Evolutionary conservation across 2,888 invertebrate genomes (phyloP), one percentile per base, ranked within the genome.

Genomic region (Dicranocentrus wangi): DNA sequence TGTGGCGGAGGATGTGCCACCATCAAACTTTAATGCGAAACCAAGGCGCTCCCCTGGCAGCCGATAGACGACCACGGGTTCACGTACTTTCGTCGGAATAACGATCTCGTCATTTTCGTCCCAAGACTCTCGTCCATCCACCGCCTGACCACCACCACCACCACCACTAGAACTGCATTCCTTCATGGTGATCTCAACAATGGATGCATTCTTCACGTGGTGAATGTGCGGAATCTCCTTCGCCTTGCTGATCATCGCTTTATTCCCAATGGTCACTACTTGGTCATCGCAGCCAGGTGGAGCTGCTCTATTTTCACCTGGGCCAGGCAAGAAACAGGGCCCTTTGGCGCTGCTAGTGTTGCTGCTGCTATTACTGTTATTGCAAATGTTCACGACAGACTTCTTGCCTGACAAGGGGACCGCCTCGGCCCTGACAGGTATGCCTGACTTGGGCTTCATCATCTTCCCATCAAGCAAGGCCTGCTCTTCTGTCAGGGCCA

Each of bases 11-110:
- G 94, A 94, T 0, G 83, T 83, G 15, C 96, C 96, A 53, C 96
- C 96, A 89, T 97, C 96, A 88, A 97, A 96, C 88, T 96, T 95
- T 0, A 97, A 90, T 0, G 96, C 96, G 87, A 97, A 94, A 1
- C 97, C 97, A 7, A 97, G 91, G 47, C 95, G 92, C 88, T 97
- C 97, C 0, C 97, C 97, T 0, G 95, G 94, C 71, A 97, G 91
- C 84, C 97, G 91, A 87, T 94, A 94, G 68, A 97, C 93, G 71
- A 93, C 91, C 43, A 97, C 93, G 87, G 93, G 93, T 87, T 95
- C 94, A 47, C 81, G 81, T 53, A 82, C 63, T 32, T 65, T 79
- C 17, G 47, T 43, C 15, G 81, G 79, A 65, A 84, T 75, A n/a
- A n/a, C n/a, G n/a, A n/a, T n/a, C n/a, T n/a, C n/a, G 65, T 72